Conservation (phyloP, 1,140 invertebrate species). For the Bombus ignitus region DNA sequence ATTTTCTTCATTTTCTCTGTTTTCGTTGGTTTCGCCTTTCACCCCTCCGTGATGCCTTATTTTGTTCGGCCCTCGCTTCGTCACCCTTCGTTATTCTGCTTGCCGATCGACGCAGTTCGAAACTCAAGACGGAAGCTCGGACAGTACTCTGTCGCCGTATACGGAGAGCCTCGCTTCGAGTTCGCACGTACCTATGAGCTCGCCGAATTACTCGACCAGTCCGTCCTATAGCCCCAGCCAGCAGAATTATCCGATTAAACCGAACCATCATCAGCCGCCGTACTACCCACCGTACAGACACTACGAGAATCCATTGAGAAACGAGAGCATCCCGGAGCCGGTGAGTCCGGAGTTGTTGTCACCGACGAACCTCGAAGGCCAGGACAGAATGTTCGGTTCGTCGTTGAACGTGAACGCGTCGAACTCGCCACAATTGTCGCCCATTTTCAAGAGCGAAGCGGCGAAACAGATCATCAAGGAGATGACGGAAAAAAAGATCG, state of each 20-base stretch:
- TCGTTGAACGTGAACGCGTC: conserved; percentile 60
- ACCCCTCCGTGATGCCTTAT: not conserved
- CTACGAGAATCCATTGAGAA: conserved; percentile 46
- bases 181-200: conserved; percentile 71
- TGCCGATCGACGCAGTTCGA: conserved; percentile 72
- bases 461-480: conserved; percentile 93
- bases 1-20: not conserved
- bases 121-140: conserved; percentile 75
- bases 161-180: conserved; percentile 74
- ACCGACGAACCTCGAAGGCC: conserved; percentile 69
- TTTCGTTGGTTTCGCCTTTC: conserved; percentile 21
- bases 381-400: conserved; percentile 80
- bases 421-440: conserved; percentile 78
- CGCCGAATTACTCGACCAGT: conserved; percentile 75
- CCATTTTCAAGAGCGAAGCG: conserved; percentile 92
- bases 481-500: conserved; percentile 85
- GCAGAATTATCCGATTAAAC: conserved; percentile 57
- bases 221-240: conserved; percentile 73
- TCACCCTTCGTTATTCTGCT: conserved; percentile 36
- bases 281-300: conserved; percentile 48
- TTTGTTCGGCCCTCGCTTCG: not conserved
- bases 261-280: conserved; percentile 44
- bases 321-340: conserved; percentile 29
- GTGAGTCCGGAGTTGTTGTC: conserved; percentile 61
- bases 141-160: conserved; percentile 76